Base-by-base conservation (phyloP, 2,797 vertebrate genomes). In the Leuciscus waleckii region DNA sequence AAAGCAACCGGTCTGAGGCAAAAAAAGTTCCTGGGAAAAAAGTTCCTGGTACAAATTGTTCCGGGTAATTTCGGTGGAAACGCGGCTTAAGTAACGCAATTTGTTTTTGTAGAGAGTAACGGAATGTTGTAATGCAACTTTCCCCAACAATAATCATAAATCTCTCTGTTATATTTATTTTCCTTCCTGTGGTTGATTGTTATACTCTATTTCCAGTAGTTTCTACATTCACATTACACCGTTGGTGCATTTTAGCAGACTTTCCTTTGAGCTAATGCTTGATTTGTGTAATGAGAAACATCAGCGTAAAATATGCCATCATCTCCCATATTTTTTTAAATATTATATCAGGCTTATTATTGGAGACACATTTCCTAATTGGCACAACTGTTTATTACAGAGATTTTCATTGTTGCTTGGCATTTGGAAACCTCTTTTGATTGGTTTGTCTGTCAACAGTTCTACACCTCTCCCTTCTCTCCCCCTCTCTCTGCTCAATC, bases 371-470 rank as follows among this genome's bases (percentile, higher is more conserved):
- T 43, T 41, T 63, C n/a, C 16, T 17, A 79, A 39, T 58, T n/a
- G 14, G 8, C 75, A n/a, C 37, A 65, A 13, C 10, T 29, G 76
- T 32, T 79, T 46, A 79, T 79, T 79, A 46, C n/a, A 79, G 58
- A 14, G 3, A 21, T 46, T 46, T 65, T 5, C 2, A 2, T 21
- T 79, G 23, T 23, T 78, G n/a, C 7, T 78, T 26, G 39, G 9
- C 39, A 43, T 65, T 11, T 65, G 37, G 37, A 61, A 19, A 41
- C 8, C 17, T 19, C 2, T 46, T 61, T 61, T 61, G 29, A 76
- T 61, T 29, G 37, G 54, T 26, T 61, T 61, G 75, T 77, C 75
- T 61, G 21, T 61, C 76, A 26, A 49, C 61, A 79, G 26, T 35
- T 80, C 5, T 51, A 39, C 41, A 35, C 61, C 3, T 67, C 78